phyloP scores from a whole-genome alignment of 1,140 invertebrate species.

The Formica selysi region DNA sequence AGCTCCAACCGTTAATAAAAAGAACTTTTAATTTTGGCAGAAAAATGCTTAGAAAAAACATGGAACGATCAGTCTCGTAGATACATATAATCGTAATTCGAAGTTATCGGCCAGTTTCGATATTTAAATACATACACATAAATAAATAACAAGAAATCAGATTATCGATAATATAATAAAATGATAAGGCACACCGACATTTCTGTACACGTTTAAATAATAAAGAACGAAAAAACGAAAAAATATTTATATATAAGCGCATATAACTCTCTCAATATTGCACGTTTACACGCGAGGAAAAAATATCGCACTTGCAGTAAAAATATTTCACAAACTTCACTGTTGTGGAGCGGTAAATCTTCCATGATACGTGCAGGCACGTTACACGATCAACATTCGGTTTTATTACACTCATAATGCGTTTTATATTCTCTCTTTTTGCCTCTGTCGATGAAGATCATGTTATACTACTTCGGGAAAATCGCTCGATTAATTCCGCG shows the following conservation, averaged over 20 bases:
- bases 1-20: background rate
- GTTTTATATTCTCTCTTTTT: background rate
- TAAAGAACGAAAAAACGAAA: background rate
- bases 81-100: background rate
- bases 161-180: background rate
- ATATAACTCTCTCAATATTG: background rate
- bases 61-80: too few relatives aligned
- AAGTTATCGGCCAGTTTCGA: background rate
- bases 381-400: constrained; percentile 5
- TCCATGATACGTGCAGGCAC: background rate
- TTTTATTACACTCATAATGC: background rate
- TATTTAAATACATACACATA: background rate
- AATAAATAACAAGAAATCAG: background rate
- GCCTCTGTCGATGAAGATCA: too few relatives aligned
- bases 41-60: background rate
- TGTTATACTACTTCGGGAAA: background rate
- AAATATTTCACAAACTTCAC: background rate
- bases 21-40: background rate
- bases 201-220: background rate
- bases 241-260: background rate
- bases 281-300: too few relatives aligned
- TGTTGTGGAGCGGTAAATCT: background rate
- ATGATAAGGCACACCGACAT: background rate
- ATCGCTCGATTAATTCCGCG: constrained; percentile 47
- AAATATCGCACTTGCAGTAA: background rate